These are phyloP conservation scores for Solenopsis fugax DNA, from an alignment of 1,140 invertebrate species.

Conservation along the genomic window DNA sequence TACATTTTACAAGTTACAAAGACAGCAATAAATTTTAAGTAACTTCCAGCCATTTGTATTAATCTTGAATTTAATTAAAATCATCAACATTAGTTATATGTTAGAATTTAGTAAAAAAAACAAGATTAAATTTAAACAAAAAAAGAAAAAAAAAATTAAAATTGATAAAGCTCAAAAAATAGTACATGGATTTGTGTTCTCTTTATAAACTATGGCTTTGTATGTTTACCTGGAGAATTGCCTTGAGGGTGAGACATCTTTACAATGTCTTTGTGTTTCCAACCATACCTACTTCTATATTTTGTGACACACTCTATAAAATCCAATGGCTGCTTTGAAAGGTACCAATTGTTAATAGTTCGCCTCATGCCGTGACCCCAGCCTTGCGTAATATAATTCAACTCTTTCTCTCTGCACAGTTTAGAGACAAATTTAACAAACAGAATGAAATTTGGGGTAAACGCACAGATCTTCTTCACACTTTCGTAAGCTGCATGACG, in stretches of 20 bases:
- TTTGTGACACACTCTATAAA: conserved; percentile 89
- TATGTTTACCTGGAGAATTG: conserved; percentile 84
- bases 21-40: neutral
- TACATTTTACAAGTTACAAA: conserved; percentile 33
- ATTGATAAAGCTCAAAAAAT: conserved; percentile 6
- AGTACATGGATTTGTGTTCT: conserved; percentile 2
- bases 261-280: conserved; percentile 90
- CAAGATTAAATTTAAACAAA: neutral
- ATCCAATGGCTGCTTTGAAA: conserved; percentile 86
- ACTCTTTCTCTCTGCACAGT: conserved; percentile 82
- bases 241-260: conserved; percentile 88
- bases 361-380: conserved; percentile 89
- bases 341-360: conserved; percentile 89
- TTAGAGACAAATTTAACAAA: conserved; percentile 88
- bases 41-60: neutral
- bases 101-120: conserved; percentile 3
- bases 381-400: conserved; percentile 80
- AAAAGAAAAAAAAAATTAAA: neutral
- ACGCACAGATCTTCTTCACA: conserved; percentile 86
- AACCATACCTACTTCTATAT: conserved; percentile 88
- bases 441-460: conserved; percentile 88
- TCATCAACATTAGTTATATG: neutral
- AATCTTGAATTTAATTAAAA: neutral
- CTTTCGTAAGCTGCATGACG: conserved; percentile 86
- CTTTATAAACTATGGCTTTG: neutral